These are phyloP conservation scores for Hartigia nigra DNA, from an alignment of 2,888 invertebrate genomes.

Conservation along the genomic window DNA sequence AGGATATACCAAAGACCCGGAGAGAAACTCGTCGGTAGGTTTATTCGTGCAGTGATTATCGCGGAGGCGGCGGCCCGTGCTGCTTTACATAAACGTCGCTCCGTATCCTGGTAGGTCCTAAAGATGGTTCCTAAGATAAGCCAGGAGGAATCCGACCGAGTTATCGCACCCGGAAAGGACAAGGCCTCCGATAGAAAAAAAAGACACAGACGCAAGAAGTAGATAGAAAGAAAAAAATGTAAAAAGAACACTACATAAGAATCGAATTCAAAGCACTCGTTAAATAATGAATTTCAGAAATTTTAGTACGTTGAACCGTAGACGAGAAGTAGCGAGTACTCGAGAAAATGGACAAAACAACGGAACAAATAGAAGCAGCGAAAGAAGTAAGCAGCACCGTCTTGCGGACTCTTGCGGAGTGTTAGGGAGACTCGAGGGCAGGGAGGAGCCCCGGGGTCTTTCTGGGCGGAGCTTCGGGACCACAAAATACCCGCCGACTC, in stretches of 20 bases:
- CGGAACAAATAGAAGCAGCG: not conserved
- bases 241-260: not conserved
- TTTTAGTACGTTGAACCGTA: not conserved
- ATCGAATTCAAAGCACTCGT: not conserved
- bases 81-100: conserved; percentile 58
- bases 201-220: not conserved
- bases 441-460: conserved; percentile 63
- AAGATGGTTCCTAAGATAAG: conserved; percentile 58
- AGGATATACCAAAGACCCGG: conserved; percentile 19
- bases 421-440: conserved; percentile 34
- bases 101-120: conserved; percentile 50
- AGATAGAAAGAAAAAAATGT: too few relatives aligned
- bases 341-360: not conserved
- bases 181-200: not conserved
- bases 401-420: not conserved
- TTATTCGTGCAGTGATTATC: conserved; percentile 16
- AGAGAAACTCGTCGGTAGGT: conserved; percentile 25
- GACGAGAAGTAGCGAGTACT: not conserved
- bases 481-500: conserved; percentile 57
- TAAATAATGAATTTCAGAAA: not conserved
- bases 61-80: conserved; percentile 17
- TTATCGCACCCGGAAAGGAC: conserved; percentile 14
- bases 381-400: not conserved
- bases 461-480: conserved; percentile 63
- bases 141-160: conserved; percentile 22